Base-by-base conservation (phyloP, 1,140 invertebrate genomes). In the Magallana angulata region DNA sequence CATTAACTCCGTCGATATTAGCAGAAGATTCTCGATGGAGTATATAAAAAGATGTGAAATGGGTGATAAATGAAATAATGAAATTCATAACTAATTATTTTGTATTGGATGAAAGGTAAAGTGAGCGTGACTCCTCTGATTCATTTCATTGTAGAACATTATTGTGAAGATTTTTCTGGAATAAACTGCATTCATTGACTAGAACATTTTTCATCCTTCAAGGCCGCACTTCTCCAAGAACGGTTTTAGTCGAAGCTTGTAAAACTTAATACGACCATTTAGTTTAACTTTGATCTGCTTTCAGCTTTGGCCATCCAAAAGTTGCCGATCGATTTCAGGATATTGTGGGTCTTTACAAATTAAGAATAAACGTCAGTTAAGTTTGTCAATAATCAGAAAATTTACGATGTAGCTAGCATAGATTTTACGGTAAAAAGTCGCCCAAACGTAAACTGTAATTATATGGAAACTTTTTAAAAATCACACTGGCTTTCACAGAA, bases 271-370 rank as follows among this genome's bases (percentile, higher is more conserved):
- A 71, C 30, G 9, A 24, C 64, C 30, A 71, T 36, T 71, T 71
- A 71, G 64, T 18, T 48, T 71, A 24, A 71, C 64, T 71, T 71
- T 71, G 64, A 71, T 71, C 64, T 71, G 64, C 64, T 71, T 71
- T 71, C 64, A 71, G 18, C 3, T 12, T 71, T 18, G 16, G 64
- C 4, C 7, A 71, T 71, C 16, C 18, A 48, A 71, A 71, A 24
- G 24, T 18, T 8, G 64, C 64, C 9, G 18, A 71, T 71, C 64
- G 64, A 71, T 71, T 24, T 24, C 64, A 30, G 18, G 64, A 71
- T 71, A 71, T 18, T 18, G 64, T 71, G 64, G 14, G 11, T 71
- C 64, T 71, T 18, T 71, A 24, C 64, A 71, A 71, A 24, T 71
- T 71, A 18, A 11, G 64, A 30, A 71, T 71, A 71, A 71, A 71